Evolutionary conservation across 2,113 vertebrate genomes (phyloP), one percentile per base, ranked within the genome.

Genomic region (Heliornis fulica): DNA sequence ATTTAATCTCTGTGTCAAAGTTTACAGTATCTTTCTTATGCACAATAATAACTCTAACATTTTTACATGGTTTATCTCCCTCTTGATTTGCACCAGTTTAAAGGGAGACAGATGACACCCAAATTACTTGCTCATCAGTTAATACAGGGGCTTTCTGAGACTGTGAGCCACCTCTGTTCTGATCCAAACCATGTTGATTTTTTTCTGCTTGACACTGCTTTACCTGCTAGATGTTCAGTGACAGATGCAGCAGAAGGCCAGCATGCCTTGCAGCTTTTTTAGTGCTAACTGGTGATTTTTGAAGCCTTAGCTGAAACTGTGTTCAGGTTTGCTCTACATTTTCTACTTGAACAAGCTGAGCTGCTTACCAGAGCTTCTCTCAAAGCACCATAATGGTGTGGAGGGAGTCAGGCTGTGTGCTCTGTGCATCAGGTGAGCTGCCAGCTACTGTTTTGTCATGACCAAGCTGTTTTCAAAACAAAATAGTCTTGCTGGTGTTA

Each of bases 401-500:
- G 21, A 71, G 13, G 51, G 28, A 69, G 53, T n/a, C 1, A 5
- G 36, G 20, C 23, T 79, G 28, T 1, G 0, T 83, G 38, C 19
- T 57, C 43, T 38, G 25, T 31, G 59, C 77, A 72, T 46, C 32
- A 36, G 29, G 41, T 57, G 71, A 86, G 79, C 50, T 69, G 51
- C 46, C 83, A 86, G 71, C 54, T 88, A 70, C 54, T 0, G 0
- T 80, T 90, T 69, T 41, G 16, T 45, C 45, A 86, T 38, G 50
- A 61, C 45, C n/a, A 74, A 76, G 48, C 38, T 12, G 18, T 66
- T 92, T 91, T 65, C 50, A 86, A 48, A 92, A 60, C 40, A 56
- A 91, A 87, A 76, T 31, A 79, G 3, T 34, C 40, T 80, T 74
- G 7, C 40, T 85, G 36, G 22, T 72, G 38, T 60, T 75, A 50